Base-by-base conservation (phyloP, 1,140 invertebrate species). In the Diorhabda carinulata region DNA sequence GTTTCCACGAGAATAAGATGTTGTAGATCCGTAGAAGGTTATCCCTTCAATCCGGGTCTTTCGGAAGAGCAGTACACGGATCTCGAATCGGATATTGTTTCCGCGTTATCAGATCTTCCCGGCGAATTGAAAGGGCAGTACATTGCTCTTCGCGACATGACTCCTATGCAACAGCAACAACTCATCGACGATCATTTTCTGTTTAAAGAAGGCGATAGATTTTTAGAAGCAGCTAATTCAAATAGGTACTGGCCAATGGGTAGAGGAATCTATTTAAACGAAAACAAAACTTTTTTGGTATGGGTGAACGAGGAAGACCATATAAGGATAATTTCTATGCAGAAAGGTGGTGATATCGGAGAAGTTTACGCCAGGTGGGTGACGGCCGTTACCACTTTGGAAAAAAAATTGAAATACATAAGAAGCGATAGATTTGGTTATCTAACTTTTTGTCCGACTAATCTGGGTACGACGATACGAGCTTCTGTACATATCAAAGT, bases 241-340 rank as follows among this genome's bases (percentile, higher is more conserved):
- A 92, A 87, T 81, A 85, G 89, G 61, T 92, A 87, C 81, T 93
- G 92, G 92, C 91, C 92, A 7, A 85, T 82, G 4, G 92, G 91
- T 52, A 84, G 90, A 57, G 90, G 89, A 52, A 92, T 93, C 78
- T 92, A 86, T 83, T 86, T 86, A 80, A 92, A 92, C 79, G 84
- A 88, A 58, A 80, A 83, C 68, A 91, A 92, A 82, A 91, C 87
- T 63, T 92, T 93, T 79, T 80, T 92, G 62, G 88, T 91, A 68
- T 92, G 91, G 90, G 81, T 86, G 68, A 92, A 91, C 77, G 90
- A 92, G 74, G 90, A 92, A 78, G 90, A 92, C 82, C 91, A 92
- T 81, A 75, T 91, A 63, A 83, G 91, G 64, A 86, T 92, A 74
- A 93, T 93, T 77, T 92, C 90, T 64, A 91, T 92, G 90, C 87